Conservation (phyloP, 2,113 vertebrate genomes). For the Tragelaphus strepsiceros region DNA sequence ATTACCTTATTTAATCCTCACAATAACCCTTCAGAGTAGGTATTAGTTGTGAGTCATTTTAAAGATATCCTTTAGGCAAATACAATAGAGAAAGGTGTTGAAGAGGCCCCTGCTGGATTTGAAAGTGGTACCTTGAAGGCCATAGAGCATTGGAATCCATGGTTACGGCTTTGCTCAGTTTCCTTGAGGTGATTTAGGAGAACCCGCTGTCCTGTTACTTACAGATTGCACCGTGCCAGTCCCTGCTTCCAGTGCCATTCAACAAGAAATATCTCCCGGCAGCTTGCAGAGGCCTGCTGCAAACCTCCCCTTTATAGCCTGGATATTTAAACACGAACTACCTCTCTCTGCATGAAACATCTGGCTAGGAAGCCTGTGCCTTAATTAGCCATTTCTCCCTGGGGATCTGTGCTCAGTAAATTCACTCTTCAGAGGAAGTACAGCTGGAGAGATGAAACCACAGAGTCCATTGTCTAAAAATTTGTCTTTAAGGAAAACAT, state of each 20-base stretch:
- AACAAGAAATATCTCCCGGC: conserved; percentile 42
- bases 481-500: background rate
- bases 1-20: background rate
- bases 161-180: background rate
- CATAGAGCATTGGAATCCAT: background rate
- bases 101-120: background rate
- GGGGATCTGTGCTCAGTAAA: conserved; percentile 72
- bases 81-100: conserved; percentile 7
- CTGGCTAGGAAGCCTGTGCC: conserved; percentile 70
- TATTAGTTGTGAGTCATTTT: background rate
- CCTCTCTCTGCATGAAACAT: conserved; percentile 56
- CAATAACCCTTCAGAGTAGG: background rate
- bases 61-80: background rate
- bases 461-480: conserved; percentile 34
- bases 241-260: background rate
- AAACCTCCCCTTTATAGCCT: conserved; percentile 4
- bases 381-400: conserved; percentile 77
- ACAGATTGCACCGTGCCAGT: background rate
- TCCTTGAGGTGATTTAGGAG: background rate
- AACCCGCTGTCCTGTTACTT: background rate
- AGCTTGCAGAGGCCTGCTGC: conserved; percentile 3
- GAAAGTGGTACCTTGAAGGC: background rate
- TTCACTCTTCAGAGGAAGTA: conserved; percentile 69
- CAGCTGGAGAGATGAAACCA: conserved; percentile 64
- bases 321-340: conserved; percentile 70